These are phyloP conservation scores for Xerus rutilus DNA, from an alignment of 2,797 vertebrate genomes.

Conservation along the genomic window DNA sequence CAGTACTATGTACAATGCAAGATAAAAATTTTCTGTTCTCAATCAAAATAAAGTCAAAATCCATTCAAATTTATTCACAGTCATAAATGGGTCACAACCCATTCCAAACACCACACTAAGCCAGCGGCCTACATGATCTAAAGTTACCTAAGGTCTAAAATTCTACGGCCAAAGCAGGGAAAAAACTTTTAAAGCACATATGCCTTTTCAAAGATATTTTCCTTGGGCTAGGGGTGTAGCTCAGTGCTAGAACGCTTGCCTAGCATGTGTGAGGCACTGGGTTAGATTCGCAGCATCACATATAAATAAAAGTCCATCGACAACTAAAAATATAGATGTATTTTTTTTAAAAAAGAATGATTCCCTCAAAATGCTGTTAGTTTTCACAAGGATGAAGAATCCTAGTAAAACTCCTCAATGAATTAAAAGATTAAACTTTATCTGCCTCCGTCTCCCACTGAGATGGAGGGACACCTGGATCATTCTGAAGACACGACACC, in stretches of 20 bases:
- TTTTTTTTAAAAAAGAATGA: too few relatives aligned
- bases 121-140: not conserved
- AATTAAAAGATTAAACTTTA: not conserved
- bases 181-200: not conserved
- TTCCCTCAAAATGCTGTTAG: not conserved
- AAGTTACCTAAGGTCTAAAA: not conserved
- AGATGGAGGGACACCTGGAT: not conserved
- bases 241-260: too few relatives aligned
- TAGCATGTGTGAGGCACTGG: too few relatives aligned
- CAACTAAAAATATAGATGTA: too few relatives aligned
- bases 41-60: conserved; percentile 27
- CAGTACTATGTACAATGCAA: not conserved
- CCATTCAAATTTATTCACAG: not conserved
- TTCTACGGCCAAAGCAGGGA: not conserved
- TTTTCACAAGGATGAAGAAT: conserved; percentile 56
- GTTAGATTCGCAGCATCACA: too few relatives aligned
- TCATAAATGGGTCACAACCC: not conserved
- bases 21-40: not conserved
- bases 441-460: not conserved
- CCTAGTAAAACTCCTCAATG: not conserved
- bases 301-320: too few relatives aligned
- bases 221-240: too few relatives aligned
- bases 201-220: conserved; percentile 8
- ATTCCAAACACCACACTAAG: not conserved
- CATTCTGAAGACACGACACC: not conserved